Base-by-base conservation (phyloP, 2,888 invertebrate species). In the Ochropacha duplaris region DNA sequence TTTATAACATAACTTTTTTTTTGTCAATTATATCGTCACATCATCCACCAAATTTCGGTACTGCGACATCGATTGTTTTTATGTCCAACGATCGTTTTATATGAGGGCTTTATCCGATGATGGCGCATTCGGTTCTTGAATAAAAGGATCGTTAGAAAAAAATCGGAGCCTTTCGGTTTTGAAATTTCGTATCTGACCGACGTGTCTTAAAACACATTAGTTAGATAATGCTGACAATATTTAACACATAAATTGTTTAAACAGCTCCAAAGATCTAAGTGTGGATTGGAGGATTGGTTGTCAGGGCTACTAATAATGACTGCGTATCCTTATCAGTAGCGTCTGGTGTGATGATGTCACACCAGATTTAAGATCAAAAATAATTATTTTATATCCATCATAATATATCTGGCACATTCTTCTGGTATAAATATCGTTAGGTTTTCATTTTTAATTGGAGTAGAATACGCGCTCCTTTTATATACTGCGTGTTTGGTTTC, bases 281-380 rank as follows among this genome's bases (percentile, higher is more conserved):
- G 16, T 44, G 69, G 74, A 66, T 69, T 75, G 79, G 83, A 83
- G 69, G 74, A 66, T 69, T 75, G 79, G 83, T 82, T 79, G 84
- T 81, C 78, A 84, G 78, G 73, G 80, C 81, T 81, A 81, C 85
- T 87, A 88, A 86, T 87, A 90, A 88, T 83, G 85, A 86, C 84
- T 80, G 86, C 87, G 87, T 90, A 88, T 83, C 86, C 86, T 88
- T 90, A 89, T 90, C 90, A 88, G 89, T 90, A 91, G 89, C 87
- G 68, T n/a, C 74, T 78, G 84, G 81, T 80, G 82, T 81, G 51
- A 51, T 51, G 64, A 57, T 55, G 57, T 62, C 58, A 62, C 5
- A 24, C 5, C 56, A 65, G 68, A 61, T 63, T 67, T 59, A 65
- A 62, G 65, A 71, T 69, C 72, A 80, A 80, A 79, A 81, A 80